These are phyloP conservation scores for Actenoides hombroni DNA, from an alignment of 2,113 vertebrate genomes.

Conservation along the genomic window DNA sequence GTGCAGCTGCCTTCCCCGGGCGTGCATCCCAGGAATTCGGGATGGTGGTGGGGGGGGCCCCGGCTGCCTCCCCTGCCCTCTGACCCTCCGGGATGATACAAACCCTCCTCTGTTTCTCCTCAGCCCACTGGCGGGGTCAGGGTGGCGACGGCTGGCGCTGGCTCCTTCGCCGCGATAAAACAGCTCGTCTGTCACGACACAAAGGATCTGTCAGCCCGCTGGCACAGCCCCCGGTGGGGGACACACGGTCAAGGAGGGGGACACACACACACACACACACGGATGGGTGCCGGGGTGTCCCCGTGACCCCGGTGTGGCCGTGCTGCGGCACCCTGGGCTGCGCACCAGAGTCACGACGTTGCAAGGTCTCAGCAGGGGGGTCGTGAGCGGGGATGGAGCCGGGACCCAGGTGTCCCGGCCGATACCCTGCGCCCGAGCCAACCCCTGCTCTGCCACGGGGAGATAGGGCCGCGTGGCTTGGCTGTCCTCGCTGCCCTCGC, in stretches of 20 bases:
- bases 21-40: slow-evolving; percentile 79
- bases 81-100: slow-evolving; percentile 78
- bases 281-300: background rate
- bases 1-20: slow-evolving; percentile 77
- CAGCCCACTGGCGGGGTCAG: slow-evolving; percentile 80
- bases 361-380: background rate
- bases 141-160: slow-evolving; percentile 4
- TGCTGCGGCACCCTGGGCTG: background rate
- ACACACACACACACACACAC: background rate
- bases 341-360: background rate
- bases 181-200: slow-evolving; percentile 66
- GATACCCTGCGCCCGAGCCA: background rate
- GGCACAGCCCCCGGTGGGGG: background rate
- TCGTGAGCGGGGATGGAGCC: background rate
- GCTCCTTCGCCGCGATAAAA: slow-evolving; percentile 61
- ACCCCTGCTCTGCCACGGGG: background rate
- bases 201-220: slow-evolving; percentile 44
- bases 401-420: background rate
- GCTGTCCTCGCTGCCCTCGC: background rate
- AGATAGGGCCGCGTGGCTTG: background rate
- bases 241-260: background rate
- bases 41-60: background rate
- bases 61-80: slow-evolving; percentile 79
- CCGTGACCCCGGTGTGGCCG: rapidly evolving
- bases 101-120: slow-evolving; percentile 85